A percentile compares a stretch with the other conserved stretches of the same genome.
Conservation (phyloP, 2,797 vertebrate genomes). For the Molossus alvarezi region DNA sequence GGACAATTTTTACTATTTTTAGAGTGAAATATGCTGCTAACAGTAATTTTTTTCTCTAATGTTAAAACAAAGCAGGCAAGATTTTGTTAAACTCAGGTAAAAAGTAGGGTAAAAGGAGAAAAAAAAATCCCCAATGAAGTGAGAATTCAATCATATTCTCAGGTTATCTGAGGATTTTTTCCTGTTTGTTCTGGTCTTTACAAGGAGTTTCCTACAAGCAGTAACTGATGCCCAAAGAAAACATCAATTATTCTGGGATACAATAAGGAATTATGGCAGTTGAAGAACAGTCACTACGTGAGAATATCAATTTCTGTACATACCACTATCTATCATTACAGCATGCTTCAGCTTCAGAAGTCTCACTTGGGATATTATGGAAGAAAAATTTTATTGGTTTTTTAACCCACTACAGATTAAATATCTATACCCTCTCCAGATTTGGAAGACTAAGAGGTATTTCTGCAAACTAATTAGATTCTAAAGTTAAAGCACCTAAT, state of each 20-base stretch:
- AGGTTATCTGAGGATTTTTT: conserved; percentile 10
- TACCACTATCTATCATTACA: not conserved
- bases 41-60: conserved; percentile 14
- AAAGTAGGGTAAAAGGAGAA: conserved; percentile 37
- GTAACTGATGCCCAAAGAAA: not conserved
- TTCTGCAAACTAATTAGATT: conserved; percentile 55
- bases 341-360: not conserved
- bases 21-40: conserved; percentile 25
- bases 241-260: conserved; percentile 21
- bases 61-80: conserved; percentile 9
- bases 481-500: not conserved
- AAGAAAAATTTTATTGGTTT: conserved; percentile 48
- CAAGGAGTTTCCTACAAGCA: conserved; percentile 21
- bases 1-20: conserved; percentile 47
- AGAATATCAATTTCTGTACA: conserved; percentile 7
- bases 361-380: not conserved
- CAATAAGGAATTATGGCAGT: not conserved
- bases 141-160: conserved; percentile 46
- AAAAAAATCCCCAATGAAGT: not conserved
- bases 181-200: conserved; percentile 31
- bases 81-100: conserved; percentile 65
- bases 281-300: not conserved
- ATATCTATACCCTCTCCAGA: not conserved
- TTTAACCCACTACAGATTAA: conserved; percentile 54
- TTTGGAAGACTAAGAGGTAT: not conserved